These are phyloP conservation scores for Sarcophaga peregrina DNA, from an alignment of 1,140 invertebrate species.

Conservation along the genomic window DNA sequence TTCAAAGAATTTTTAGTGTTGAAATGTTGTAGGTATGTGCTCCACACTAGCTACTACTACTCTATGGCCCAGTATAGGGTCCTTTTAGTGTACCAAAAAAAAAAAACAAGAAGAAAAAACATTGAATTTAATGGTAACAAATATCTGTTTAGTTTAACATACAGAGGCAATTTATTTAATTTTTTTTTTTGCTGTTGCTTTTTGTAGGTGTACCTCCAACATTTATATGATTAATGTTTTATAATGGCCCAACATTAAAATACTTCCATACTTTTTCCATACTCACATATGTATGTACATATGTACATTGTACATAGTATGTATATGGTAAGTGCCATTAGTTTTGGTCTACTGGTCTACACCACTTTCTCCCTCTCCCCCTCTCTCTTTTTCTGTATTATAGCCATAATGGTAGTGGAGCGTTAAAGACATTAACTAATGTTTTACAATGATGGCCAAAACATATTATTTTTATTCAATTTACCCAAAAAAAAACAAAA, in stretches of 20 bases:
- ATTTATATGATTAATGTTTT: slow-evolving; percentile 39
- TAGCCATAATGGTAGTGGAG: background rate
- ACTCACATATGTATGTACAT: background rate
- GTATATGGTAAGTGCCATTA: background rate
- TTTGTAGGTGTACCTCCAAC: background rate
- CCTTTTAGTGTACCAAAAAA: too few species aligned
- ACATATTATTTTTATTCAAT: slow-evolving; percentile 37
- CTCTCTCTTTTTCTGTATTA: background rate
- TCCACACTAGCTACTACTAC: too few species aligned
- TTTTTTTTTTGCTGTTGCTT: background rate
- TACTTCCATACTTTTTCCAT: background rate
- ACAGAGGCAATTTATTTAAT: background rate
- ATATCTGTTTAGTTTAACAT: background rate
- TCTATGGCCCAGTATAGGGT: too few species aligned
- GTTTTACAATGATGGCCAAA: slow-evolving; percentile 20
- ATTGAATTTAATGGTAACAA: slow-evolving; percentile 32
- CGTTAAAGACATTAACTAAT: slow-evolving; percentile 39
- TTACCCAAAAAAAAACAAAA: slow-evolving; percentile 2
- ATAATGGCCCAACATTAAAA: slow-evolving; percentile 26
- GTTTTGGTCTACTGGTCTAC: background rate
- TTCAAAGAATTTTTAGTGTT: too few species aligned
- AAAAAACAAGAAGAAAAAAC: too few species aligned
- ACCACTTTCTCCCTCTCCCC: background rate
- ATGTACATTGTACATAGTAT: background rate
- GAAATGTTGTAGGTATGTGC: too few species aligned